Evolutionary conservation across 2,888 invertebrate species (phyloP), one percentile per base, ranked within the genome.

Genomic region (Pycnomerus fuliginosus): DNA sequence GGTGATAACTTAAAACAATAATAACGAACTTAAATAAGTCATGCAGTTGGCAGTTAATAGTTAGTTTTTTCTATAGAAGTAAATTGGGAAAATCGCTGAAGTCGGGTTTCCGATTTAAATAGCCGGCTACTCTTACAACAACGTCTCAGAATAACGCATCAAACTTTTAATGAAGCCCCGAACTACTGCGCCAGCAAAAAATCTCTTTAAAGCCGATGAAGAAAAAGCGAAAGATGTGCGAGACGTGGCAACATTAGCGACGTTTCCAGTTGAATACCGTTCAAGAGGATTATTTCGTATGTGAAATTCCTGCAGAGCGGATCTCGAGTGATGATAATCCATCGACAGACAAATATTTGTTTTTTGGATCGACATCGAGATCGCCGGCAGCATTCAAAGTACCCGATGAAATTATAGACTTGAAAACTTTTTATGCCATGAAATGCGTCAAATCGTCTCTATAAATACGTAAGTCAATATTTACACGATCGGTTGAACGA

Each of bases 361-460:
- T 50, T 50, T 43, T 47, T 28, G 36, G 35, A 47, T 47, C 46
- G 46, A 46, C 44, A 44, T 44, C 40, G 28, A n/a, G 37, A 41
- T 47, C 42, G 42, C 40, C 38, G 30, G 30, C 47, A 31, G 44
- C 40, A 38, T 47, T 47, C 44, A 50, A 50, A 50, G 50, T 48
- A 48, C 36, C 41, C 41, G 50, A 47, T 50, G 50, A 50, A 50
- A 50, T 50, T 48, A 48, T 47, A 43, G 47, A 37, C 38, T 41
- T 38, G 36, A 43, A 30, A 31, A 42, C 30, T 34, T 44, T 45
- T 48, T 43, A 39, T 48, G 29, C 39, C 33, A 23, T 17, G 46
- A 39, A 44, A 47, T 49, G 49, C 44, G 42, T 49, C 45, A 50
- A 41, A 38, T 47, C 46, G 46, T 41, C 44, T 44, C 48, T 47